phyloP scores from a whole-genome alignment of 2,888 invertebrate species.

The Rambutsinella grinnellia region DNA sequence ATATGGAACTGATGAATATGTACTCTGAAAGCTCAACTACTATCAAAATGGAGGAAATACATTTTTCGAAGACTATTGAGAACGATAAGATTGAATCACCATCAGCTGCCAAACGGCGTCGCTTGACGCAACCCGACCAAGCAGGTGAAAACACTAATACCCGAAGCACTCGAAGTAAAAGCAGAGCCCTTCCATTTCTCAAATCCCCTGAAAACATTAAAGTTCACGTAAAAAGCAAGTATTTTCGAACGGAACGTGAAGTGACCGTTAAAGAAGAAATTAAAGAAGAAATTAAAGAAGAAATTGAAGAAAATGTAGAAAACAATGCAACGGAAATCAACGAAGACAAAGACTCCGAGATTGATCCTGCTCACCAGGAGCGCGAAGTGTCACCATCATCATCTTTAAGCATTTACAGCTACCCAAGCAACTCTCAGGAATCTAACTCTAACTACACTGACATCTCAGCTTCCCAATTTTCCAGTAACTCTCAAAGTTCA shows the following conservation, averaged over 20 bases:
- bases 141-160: not conserved
- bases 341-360: too few species aligned
- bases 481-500: not conserved
- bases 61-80: not conserved
- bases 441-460: not conserved
- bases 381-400: not conserved
- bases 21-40: constrained; percentile 16
- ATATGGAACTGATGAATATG: constrained; percentile 35
- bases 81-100: constrained; percentile 10
- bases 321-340: not conserved
- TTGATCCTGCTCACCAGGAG: constrained; percentile 2
- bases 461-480: not conserved
- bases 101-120: constrained; percentile 20
- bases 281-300: not conserved
- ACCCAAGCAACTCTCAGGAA: constrained; percentile 3
- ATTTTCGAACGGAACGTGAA: constrained; percentile 15
- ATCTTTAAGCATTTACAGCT: constrained; percentile 37
- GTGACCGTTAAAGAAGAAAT: not conserved
- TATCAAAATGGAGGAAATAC: too few species aligned
- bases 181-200: constrained; percentile 12
- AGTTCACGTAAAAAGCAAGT: constrained; percentile 31
- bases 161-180: constrained; percentile 5
- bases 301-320: constrained; percentile 2
- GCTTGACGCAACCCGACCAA: not conserved
- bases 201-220: constrained; percentile 32